phyloP scores from a whole-genome alignment of 2,113 vertebrate species.

The Alouatta palliata region DNA sequence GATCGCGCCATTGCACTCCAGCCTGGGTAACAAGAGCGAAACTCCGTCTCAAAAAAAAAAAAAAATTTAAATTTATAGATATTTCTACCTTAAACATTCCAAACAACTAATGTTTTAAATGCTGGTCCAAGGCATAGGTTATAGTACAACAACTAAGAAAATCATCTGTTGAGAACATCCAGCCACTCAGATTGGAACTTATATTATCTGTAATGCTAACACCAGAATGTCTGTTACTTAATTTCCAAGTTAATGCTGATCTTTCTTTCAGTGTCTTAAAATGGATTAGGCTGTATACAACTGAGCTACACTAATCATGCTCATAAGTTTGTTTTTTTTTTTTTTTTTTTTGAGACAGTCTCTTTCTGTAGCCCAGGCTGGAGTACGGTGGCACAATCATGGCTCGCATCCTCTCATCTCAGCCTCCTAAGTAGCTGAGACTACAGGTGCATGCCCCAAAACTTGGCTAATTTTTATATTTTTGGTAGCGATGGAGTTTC shows the following conservation, averaged over 20 bases:
- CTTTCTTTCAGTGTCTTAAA: conserved; percentile 28
- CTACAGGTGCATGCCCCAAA: no score
- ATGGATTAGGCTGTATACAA: neutral
- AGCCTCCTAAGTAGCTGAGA: no score
- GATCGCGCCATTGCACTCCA: no score
- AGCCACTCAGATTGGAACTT: neutral
- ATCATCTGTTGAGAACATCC: conserved; percentile 9
- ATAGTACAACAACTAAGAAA: conserved; percentile 6
- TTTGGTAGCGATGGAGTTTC: no score
- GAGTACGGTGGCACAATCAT: neutral
- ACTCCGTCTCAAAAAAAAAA: no score
- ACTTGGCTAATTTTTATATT: no score
- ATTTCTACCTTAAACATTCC: conserved; percentile 21
- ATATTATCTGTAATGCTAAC: neutral
- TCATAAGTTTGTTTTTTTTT: neutral
- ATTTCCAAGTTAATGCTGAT: conserved; percentile 7
- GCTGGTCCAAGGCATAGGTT: neutral
- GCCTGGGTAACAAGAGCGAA: no score
- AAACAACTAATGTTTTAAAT: conserved; percentile 19
- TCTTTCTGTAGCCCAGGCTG: neutral
- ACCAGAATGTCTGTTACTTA: neutral
- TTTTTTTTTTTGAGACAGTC: neutral
- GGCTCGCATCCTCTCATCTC: no score
- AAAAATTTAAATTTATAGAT: conserved; percentile 33
- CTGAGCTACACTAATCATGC: neutral